These are phyloP conservation scores for Eremophila alpestris DNA, from an alignment of 2,797 vertebrate species.

Conservation along the genomic window DNA sequence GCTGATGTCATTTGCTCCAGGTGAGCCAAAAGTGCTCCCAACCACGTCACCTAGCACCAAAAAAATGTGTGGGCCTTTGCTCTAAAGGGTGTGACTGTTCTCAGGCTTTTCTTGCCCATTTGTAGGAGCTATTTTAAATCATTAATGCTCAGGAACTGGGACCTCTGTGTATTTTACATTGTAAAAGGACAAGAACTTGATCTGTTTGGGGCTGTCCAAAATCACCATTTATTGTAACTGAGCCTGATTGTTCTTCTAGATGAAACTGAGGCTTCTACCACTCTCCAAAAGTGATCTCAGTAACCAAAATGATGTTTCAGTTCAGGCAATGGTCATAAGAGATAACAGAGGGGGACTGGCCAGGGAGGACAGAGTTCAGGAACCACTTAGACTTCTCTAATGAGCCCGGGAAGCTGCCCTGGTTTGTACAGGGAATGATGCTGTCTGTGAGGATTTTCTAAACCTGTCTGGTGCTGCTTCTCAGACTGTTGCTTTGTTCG, in stretches of 20 bases:
- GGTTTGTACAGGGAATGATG: not conserved
- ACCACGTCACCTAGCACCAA: not conserved
- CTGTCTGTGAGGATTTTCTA: not conserved
- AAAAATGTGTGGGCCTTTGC: not conserved
- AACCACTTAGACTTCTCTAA: not conserved
- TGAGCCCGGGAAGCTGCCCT: not conserved
- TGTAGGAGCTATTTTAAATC: not conserved
- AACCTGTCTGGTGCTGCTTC: not conserved
- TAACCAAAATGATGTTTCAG: constrained; percentile 40
- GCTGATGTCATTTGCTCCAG: not conserved
- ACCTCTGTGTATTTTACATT: not conserved
- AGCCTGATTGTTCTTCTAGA: constrained; percentile 73
- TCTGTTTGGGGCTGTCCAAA: not conserved
- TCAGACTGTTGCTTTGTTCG: not conserved
- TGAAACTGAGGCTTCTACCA: constrained; percentile 60
- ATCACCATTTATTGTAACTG: not conserved
- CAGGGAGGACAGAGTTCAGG: not conserved
- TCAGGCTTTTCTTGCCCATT: not conserved
- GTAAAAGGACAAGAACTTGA: not conserved
- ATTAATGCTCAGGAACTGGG: not conserved
- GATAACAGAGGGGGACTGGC: not conserved
- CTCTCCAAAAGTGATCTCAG: constrained; percentile 35
- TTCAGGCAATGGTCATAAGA: constrained; percentile 19
- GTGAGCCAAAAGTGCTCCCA: not conserved
- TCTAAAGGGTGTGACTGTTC: not conserved